These are phyloP conservation scores for Bos javanicus DNA, from an alignment of 2,113 vertebrate species.

Conservation along the genomic window DNA sequence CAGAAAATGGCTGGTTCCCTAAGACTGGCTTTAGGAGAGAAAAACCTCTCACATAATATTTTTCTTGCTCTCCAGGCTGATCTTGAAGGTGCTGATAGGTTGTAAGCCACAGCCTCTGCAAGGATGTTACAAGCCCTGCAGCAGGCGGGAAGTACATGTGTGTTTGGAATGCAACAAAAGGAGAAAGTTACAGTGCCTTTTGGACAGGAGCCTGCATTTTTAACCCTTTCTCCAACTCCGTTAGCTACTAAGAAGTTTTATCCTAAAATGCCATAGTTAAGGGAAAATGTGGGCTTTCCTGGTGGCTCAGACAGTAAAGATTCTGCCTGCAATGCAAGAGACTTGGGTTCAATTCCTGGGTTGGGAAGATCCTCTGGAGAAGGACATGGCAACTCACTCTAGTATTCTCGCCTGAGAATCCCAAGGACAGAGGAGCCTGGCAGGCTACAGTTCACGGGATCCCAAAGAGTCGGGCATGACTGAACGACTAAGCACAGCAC, in stretches of 20 bases:
- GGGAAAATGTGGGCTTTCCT: neutral
- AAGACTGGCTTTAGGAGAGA: slow-evolving; percentile 63
- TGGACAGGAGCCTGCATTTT: slow-evolving; percentile 11
- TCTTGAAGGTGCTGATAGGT: slow-evolving; percentile 63
- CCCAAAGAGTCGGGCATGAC: neutral
- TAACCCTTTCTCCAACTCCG: slow-evolving; percentile 46
- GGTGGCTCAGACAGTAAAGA: neutral
- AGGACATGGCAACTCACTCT: neutral
- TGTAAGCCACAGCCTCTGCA: slow-evolving; percentile 45
- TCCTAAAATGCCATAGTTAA: neutral
- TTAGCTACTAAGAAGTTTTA: neutral
- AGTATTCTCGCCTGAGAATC: neutral
- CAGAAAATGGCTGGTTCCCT: slow-evolving; percentile 56
- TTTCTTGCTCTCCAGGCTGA: slow-evolving; percentile 38
- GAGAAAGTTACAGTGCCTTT: slow-evolving; percentile 10
- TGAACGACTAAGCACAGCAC: neutral
- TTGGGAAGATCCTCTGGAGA: neutral
- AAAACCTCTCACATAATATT: slow-evolving; percentile 66
- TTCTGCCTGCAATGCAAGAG: neutral
- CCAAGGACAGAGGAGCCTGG: neutral
- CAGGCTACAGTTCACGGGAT: neutral
- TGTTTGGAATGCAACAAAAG: slow-evolving; percentile 63
- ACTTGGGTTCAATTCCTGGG: neutral
- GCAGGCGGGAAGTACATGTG: slow-evolving; percentile 52
- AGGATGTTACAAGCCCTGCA: slow-evolving; percentile 51